phyloP scores from a whole-genome alignment of 2,888 invertebrate species.

The Zaprionus obscuricornis region DNA sequence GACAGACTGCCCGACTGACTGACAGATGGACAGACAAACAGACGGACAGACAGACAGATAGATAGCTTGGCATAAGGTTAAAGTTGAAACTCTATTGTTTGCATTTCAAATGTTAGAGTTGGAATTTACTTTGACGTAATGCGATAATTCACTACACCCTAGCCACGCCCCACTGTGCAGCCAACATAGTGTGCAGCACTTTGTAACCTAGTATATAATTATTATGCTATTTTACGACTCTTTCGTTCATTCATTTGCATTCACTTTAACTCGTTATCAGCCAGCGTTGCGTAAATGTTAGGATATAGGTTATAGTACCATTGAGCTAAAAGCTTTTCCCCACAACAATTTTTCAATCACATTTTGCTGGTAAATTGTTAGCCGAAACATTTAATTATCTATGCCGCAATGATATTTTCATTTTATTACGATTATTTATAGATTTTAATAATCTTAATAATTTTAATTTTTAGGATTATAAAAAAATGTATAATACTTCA shows the following conservation, averaged over 20 bases:
- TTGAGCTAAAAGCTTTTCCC: background rate
- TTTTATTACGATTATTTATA: too few species aligned
- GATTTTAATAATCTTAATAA: too few species aligned
- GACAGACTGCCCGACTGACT: conserved; percentile 18
- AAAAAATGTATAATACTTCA: too few species aligned
- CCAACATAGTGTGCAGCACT: too few species aligned
- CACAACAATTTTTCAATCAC: conserved; percentile 30
- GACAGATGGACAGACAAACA: background rate
- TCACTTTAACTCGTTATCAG: background rate
- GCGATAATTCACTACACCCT: background rate
- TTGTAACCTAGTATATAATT: conserved; percentile 22
- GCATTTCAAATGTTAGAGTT: conserved; percentile 20
- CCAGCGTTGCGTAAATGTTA: too few species aligned
- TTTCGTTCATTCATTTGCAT: conserved; percentile 22
- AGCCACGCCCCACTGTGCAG: background rate
- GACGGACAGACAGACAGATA: too few species aligned
- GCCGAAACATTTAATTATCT: conserved; percentile 20
- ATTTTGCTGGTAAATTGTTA: conserved; percentile 17
- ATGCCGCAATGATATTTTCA: too few species aligned
- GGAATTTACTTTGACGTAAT: conserved; percentile 35
- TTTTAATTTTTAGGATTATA: too few species aligned
- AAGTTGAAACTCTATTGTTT: conserved; percentile 45
- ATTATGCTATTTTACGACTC: conserved; percentile 37
- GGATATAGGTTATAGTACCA: background rate
- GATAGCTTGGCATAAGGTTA: conserved; percentile 49